phyloP scores from a whole-genome alignment of 2,888 invertebrate species.

The Andrena flavipes region DNA sequence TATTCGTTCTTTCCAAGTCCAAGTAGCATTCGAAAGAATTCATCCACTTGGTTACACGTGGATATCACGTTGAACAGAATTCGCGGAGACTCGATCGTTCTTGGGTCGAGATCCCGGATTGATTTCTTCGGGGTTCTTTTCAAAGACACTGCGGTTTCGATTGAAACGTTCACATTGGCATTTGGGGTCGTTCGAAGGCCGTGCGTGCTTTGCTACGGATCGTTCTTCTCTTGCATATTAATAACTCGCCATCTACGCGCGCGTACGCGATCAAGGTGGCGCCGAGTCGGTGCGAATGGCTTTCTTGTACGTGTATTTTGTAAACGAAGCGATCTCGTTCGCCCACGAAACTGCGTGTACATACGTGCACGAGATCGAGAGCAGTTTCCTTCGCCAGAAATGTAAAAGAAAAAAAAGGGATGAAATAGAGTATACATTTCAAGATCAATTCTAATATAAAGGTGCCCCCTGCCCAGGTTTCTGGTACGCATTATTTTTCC shows the following conservation, averaged over 20 bases:
- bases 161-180: neutral
- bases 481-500: conserved; percentile 65
- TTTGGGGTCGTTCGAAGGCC: conserved; percentile 14
- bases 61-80: too few relatives aligned
- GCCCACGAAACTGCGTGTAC: neutral
- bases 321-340: neutral
- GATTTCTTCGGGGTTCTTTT: neutral
- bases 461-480: too few relatives aligned
- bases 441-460: neutral
- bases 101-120: neutral
- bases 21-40: too few relatives aligned
- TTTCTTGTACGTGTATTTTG: conserved; percentile 28
- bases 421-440: neutral
- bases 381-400: neutral
- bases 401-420: neutral
- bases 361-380: neutral
- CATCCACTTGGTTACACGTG: too few relatives aligned
- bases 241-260: conserved; percentile 37
- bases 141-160: neutral
- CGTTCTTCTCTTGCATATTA: conserved; percentile 20
- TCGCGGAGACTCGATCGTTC: too few relatives aligned
- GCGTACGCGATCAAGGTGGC: too few relatives aligned
- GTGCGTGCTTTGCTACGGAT: conserved; percentile 38
- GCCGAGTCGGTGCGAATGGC: neutral
- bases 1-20: too few relatives aligned